These are phyloP conservation scores for Columba livia DNA, from an alignment of 2,113 vertebrate species.

Conservation along the genomic window DNA sequence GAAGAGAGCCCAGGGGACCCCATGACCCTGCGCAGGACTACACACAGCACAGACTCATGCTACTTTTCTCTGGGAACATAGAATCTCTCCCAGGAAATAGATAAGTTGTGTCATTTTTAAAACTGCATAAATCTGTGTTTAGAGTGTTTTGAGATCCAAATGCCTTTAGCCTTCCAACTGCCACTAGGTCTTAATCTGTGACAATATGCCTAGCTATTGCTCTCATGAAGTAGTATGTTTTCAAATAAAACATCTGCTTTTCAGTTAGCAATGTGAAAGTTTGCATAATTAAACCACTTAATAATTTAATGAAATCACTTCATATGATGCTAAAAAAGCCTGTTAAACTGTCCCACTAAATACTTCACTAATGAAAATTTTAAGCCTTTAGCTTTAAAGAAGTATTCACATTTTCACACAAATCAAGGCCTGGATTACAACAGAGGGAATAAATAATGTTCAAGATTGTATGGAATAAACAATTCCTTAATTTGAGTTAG, in stretches of 20 bases:
- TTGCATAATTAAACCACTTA: constrained; percentile 55
- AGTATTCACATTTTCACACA: neutral
- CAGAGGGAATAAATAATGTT: neutral
- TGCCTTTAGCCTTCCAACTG: neutral
- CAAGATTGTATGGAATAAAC: neutral
- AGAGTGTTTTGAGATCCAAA: neutral
- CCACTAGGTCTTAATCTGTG: neutral
- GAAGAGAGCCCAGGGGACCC: neutral
- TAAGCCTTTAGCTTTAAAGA: neutral
- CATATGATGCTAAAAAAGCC: neutral
- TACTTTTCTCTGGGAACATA: neutral
- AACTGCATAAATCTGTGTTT: neutral
- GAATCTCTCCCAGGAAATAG: neutral
- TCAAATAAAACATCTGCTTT: constrained; percentile 11
- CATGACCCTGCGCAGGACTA: neutral
- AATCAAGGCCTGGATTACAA: neutral
- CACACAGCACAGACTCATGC: neutral
- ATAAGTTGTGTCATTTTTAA: neutral
- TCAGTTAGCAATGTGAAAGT: neutral
- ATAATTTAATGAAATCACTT: constrained; percentile 61
- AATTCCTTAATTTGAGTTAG: neutral
- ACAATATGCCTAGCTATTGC: neutral
- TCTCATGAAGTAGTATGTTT: neutral
- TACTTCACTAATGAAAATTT: neutral
- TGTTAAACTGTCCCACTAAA: neutral